These are phyloP conservation scores for Leptopilina boulardi DNA, from an alignment of 1,140 invertebrate species.

Conservation along the genomic window DNA sequence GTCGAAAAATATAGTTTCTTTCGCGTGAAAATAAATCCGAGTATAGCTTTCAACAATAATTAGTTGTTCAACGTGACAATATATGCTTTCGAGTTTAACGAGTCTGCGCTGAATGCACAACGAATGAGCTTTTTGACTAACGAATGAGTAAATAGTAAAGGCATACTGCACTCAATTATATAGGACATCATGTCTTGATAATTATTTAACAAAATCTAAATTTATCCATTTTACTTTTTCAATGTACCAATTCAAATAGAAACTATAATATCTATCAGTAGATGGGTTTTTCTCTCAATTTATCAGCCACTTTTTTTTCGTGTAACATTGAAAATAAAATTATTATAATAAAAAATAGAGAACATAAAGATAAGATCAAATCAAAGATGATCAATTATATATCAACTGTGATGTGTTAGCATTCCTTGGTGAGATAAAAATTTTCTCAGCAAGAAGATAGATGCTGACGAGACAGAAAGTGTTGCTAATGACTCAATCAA, in stretches of 20 bases:
- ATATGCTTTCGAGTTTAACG: background rate
- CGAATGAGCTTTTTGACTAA: constrained; percentile 1
- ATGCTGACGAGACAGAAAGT: constrained; percentile 18
- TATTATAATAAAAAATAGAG: background rate
- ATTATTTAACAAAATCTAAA: too few relatives aligned
- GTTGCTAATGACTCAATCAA: constrained; percentile 26
- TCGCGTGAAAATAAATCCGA: background rate
- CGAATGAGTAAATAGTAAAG: background rate
- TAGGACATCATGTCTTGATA: too few relatives aligned
- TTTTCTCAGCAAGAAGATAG: background rate
- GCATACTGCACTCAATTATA: too few relatives aligned
- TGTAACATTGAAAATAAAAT: too few relatives aligned
- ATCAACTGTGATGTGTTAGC: background rate
- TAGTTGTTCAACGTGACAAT: constrained; percentile 6
- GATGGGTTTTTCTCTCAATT: too few relatives aligned
- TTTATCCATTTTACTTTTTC: too few relatives aligned
- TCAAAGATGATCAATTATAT: background rate
- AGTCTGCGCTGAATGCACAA: background rate
- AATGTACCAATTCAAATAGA: too few relatives aligned
- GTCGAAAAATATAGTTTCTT: too few relatives aligned
- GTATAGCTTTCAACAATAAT: background rate
- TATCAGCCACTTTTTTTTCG: too few relatives aligned
- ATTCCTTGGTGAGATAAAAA: constrained; percentile 12
- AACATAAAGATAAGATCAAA: background rate
- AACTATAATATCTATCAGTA: too few relatives aligned